Evolutionary conservation across 2,797 vertebrate species (phyloP).

Genomic region (Cynopterus sphinx): DNA sequence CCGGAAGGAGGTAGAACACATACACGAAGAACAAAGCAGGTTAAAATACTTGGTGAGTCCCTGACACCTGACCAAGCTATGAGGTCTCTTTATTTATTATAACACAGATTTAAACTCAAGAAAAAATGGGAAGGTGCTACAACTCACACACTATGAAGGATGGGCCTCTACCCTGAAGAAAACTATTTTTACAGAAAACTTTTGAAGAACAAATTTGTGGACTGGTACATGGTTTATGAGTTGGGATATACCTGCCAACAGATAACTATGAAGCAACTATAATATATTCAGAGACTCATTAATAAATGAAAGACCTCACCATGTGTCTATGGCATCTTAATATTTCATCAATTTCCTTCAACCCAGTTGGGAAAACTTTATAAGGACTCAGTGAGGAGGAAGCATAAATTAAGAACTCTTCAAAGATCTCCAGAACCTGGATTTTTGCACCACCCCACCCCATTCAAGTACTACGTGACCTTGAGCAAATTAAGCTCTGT

Average conservation of each 20-base stretch:
- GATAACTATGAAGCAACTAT: background rate
- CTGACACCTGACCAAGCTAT: background rate
- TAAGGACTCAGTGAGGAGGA: background rate
- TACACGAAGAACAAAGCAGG: background rate
- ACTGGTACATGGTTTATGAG: background rate
- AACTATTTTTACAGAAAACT: background rate
- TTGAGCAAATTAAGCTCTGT: background rate
- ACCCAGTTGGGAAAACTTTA: background rate
- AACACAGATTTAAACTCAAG: background rate
- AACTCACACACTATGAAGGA: background rate
- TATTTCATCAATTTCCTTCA: background rate
- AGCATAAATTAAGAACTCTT: background rate
- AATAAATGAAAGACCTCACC: conserved; percentile 10
- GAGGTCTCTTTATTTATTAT: background rate
- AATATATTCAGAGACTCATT: background rate
- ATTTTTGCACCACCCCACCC: background rate
- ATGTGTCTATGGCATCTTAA: background rate
- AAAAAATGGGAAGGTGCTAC: background rate
- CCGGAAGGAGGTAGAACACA: background rate
- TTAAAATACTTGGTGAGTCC: background rate
- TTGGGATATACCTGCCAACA: background rate
- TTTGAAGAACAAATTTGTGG: background rate
- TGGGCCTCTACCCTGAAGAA: background rate
- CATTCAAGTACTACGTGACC: background rate
- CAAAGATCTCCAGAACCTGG: background rate